A percentile compares a stretch with the other conserved stretches of the same genome.
Evolutionary conservation across 92 coral and sea anemone genomes (phyloP).

Genomic region (Parazoanthus atlanticus): DNA sequence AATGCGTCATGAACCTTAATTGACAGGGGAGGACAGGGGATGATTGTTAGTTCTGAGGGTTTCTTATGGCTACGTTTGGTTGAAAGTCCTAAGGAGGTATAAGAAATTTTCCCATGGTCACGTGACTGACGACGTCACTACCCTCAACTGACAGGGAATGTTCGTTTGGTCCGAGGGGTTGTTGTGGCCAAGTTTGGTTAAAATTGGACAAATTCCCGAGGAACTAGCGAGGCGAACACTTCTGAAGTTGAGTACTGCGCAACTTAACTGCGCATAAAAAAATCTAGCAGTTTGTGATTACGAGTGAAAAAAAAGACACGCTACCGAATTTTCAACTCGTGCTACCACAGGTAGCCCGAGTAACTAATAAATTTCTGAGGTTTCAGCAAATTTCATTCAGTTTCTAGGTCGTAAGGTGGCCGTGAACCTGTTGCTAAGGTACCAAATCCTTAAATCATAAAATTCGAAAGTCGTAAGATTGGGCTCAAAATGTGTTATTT

Average conservation of each 20-base stretch:
- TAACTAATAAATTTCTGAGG: neutral
- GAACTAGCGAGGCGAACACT: conserved; percentile 15
- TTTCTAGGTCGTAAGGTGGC: conserved; percentile 23
- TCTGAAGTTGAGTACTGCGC: conserved; percentile 6
- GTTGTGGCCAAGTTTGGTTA: conserved; percentile 6
- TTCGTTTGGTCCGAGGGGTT: neutral
- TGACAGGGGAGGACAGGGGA: neutral
- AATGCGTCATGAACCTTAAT: neutral
- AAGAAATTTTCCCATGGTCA: conserved; percentile 13
- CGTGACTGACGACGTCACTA: neutral
- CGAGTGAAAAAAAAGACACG: conserved; percentile 1
- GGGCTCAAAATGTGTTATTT: conserved; percentile 25
- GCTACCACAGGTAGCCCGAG: conserved; percentile 17
- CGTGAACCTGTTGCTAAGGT: conserved; percentile 13
- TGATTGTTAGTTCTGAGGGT: no score
- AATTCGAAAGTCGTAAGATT: neutral
- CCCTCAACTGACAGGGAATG: conserved; percentile 1
- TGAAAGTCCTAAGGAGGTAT: neutral
- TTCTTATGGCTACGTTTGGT: no score
- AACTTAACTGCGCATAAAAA: no score
- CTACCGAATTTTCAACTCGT: conserved; percentile 5
- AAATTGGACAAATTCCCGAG: conserved; percentile 12
- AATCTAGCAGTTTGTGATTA: no score
- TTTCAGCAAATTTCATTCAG: conserved; percentile 11
- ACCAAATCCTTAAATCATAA: neutral